Percentiles rank a stretch among this genome's conserved stretches.
Conservation (phyloP, 1,140 invertebrate genomes). For the Macrobrachium rosenbergii region DNA sequence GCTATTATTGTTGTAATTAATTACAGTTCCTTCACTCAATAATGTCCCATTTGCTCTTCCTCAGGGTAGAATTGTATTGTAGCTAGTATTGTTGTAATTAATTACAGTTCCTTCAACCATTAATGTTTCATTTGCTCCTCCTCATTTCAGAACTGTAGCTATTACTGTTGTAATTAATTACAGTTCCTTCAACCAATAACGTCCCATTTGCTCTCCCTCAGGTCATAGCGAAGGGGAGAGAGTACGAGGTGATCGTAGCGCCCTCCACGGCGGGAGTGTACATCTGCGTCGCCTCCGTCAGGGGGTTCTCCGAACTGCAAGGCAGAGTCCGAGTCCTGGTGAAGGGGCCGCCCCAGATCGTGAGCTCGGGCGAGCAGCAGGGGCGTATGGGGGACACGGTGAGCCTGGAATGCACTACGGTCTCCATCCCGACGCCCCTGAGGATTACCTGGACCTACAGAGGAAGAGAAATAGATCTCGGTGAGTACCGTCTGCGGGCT, state of each 20-base stretch:
- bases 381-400: slow-evolving; percentile 84
- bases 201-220: background rate
- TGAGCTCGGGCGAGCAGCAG: slow-evolving; percentile 87
- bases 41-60: too few species aligned
- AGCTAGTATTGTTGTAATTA: too few species aligned
- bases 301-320: slow-evolving; percentile 61
- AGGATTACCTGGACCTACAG: slow-evolving; percentile 73
- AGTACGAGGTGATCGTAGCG: slow-evolving; percentile 40
- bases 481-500: slow-evolving; percentile 28
- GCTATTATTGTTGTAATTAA: too few species aligned
- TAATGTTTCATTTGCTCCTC: too few species aligned
- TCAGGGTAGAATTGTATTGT: too few species aligned
- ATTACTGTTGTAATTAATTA: too few species aligned
- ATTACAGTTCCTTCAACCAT: too few species aligned
- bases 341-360: slow-evolving; percentile 85
- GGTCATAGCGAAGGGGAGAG: slow-evolving; percentile 48
- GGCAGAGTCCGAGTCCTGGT: slow-evolving; percentile 59
- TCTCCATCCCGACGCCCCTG: slow-evolving; percentile 88
- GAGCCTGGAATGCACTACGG: slow-evolving; percentile 89
- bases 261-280: slow-evolving; percentile 54
- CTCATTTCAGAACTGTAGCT: too few species aligned
- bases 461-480: slow-evolving; percentile 59
- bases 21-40: too few species aligned
- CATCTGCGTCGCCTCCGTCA: slow-evolving; percentile 50
- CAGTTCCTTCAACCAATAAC: too few species aligned